A percentile compares a stretch with the other conserved stretches of the same genome.
Evolutionary conservation across 1,140 invertebrate genomes (phyloP).

Genomic region (Drosophila setifemur): DNA sequence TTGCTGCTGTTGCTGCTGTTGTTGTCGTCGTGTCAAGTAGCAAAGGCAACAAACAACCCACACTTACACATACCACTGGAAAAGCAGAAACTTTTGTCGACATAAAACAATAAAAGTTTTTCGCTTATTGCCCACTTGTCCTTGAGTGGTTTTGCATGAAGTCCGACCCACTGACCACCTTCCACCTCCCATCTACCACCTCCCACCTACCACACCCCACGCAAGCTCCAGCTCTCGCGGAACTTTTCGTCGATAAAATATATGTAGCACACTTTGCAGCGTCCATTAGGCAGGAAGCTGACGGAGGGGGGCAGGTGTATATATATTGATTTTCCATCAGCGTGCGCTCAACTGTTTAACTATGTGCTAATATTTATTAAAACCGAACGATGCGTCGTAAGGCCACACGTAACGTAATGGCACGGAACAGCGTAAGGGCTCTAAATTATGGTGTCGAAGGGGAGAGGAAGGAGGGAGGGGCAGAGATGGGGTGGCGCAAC

Average conservation of each 20-base stretch:
- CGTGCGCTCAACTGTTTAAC: conserved; percentile 69
- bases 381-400: conserved; percentile 39
- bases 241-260: conserved; percentile 74
- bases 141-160: conserved; percentile 77
- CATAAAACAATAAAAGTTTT: conserved; percentile 80
- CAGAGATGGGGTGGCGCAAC: conserved; percentile 10
- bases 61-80: not conserved
- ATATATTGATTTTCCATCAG: conserved; percentile 78
- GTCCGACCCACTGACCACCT: conserved; percentile 21
- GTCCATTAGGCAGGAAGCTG: not conserved
- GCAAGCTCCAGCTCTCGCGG: not conserved
- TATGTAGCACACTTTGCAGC: conserved; percentile 26
- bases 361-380: conserved; percentile 80
- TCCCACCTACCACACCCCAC: not conserved
- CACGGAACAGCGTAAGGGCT: conserved; percentile 36
- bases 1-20: conserved; percentile 1
- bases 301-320: not conserved
- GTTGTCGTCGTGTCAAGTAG: conserved; percentile 9
- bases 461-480: not conserved
- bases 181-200: too few species aligned
- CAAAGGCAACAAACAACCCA: not conserved
- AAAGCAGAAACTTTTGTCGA: conserved; percentile 49
- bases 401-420: conserved; percentile 54
- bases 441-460: conserved; percentile 32
- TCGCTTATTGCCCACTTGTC: conserved; percentile 78